Percentiles rank a stretch among this genome's conserved stretches.
phyloP scores from a whole-genome alignment of 2,113 vertebrate genomes.

The Lanius ludovicianus region DNA sequence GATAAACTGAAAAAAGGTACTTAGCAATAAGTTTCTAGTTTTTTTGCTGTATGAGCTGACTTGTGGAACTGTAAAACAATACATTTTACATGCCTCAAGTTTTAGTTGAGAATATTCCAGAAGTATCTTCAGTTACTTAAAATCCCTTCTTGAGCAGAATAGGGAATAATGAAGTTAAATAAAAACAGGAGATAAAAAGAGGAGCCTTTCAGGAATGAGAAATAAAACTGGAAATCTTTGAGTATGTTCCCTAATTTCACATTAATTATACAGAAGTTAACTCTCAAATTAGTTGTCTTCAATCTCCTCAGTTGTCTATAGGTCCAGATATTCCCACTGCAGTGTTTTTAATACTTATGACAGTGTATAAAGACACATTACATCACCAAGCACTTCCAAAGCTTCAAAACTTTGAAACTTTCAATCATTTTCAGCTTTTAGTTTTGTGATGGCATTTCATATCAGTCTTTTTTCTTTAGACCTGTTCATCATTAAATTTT shows the following conservation, averaged over 20 bases:
- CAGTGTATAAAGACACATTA: not conserved
- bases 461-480: not conserved
- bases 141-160: not conserved
- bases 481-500: not conserved
- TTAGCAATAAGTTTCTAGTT: not conserved
- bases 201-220: not conserved
- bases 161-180: not conserved
- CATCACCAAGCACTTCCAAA: constrained; percentile 5
- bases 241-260: not conserved
- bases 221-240: not conserved
- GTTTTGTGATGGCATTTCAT: not conserved
- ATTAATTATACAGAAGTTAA: not conserved
- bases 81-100: not conserved
- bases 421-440: not conserved
- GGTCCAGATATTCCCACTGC: not conserved
- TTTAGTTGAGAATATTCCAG: not conserved
- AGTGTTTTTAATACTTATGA: constrained; percentile 50
- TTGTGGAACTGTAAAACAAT: not conserved
- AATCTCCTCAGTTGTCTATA: not conserved
- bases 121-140: not conserved
- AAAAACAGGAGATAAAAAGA: not conserved
- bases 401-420: not conserved
- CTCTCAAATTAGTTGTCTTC: not conserved
- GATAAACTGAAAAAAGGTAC: not conserved
- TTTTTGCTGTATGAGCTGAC: not conserved